These are phyloP conservation scores for Micromesistius poutassou DNA, from an alignment of 2,797 vertebrate species.

Conservation along the genomic window DNA sequence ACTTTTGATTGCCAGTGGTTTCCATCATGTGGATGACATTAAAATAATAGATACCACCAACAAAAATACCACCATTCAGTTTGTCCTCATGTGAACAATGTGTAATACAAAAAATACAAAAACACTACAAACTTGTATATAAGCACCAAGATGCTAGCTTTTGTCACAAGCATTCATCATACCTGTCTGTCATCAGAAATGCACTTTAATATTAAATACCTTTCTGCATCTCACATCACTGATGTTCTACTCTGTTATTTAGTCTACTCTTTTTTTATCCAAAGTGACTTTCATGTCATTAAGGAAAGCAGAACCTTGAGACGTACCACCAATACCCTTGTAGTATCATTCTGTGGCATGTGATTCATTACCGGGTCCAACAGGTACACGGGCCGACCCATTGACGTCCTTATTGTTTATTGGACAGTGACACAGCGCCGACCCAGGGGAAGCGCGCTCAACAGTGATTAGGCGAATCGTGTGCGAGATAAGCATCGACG, in stretches of 20 bases:
- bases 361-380: conserved; percentile 7
- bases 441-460: conserved; percentile 17
- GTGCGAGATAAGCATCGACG: conserved; percentile 34
- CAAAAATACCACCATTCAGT: no score
- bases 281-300: background rate
- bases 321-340: background rate
- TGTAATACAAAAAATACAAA: no score
- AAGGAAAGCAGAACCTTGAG: background rate
- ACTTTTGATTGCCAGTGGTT: conserved; percentile 17
- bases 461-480: conserved; percentile 41
- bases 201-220: background rate
- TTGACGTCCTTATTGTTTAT: conserved; percentile 8
- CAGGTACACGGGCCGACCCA: conserved; percentile 1
- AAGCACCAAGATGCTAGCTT: no score
- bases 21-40: conserved; percentile 20
- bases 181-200: background rate
- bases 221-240: background rate
- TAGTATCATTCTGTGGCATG: background rate
- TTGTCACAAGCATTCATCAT: background rate
- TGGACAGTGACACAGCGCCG: conserved; percentile 35
- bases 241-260: background rate
- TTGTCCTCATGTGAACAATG: no score
- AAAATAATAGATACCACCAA: background rate
- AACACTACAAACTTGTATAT: no score
- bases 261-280: background rate